Conservation (phyloP, 2,797 vertebrate genomes). For the Arctocebus calabarensis region DNA sequence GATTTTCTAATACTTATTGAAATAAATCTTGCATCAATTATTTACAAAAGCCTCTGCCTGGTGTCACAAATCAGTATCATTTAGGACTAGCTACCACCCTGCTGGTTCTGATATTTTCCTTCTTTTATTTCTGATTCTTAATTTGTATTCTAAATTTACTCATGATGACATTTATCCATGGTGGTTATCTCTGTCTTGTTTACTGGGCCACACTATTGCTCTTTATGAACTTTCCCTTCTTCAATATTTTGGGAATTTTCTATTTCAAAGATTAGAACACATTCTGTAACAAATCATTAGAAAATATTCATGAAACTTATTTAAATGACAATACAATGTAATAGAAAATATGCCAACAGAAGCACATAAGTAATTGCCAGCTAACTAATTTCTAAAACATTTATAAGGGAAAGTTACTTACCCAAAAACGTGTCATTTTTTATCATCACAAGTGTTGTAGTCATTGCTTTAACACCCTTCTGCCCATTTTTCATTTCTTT, state of each 20-base stretch:
- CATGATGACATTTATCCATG: neutral
- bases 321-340: constrained; percentile 4
- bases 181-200: neutral
- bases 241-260: neutral
- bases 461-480: neutral
- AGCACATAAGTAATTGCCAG: neutral
- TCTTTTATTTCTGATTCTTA: neutral
- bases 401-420: neutral
- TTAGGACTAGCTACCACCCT: neutral
- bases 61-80: neutral
- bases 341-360: neutral
- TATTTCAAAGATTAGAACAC: neutral
- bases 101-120: neutral
- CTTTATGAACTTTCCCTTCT: neutral
- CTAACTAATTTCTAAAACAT: neutral
- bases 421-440: neutral
- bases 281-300: neutral
- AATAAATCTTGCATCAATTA: neutral
- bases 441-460: neutral
- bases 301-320: neutral
- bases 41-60: neutral
- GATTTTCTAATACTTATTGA: neutral
- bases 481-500: neutral
- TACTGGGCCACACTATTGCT: neutral
- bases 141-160: neutral